A percentile compares a stretch with the other conserved stretches of the same genome.
These are phyloP conservation scores for Acomys russatus DNA, from an alignment of 2,797 vertebrate genomes.

Conservation along the genomic window DNA sequence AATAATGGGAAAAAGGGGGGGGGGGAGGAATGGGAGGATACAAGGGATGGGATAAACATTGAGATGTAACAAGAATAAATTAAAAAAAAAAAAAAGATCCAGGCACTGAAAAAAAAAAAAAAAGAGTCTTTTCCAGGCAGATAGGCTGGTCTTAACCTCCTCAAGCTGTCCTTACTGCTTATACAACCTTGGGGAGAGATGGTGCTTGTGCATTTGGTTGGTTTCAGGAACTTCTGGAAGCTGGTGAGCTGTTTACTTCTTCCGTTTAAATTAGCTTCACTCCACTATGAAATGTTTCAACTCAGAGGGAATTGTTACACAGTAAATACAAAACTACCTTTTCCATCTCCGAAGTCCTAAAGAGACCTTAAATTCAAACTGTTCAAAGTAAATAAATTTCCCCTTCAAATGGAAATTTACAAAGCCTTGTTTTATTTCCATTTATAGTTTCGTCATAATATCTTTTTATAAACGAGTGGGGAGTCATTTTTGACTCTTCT, in stretches of 20 bases:
- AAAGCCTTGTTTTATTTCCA: not conserved
- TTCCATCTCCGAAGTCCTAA: not conserved
- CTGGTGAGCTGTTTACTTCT: not conserved
- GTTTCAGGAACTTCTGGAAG: not conserved
- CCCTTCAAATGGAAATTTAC: not conserved
- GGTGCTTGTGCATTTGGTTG: not conserved
- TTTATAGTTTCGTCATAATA: slow-evolving; percentile 27
- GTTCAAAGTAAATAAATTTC: slow-evolving; percentile 13
- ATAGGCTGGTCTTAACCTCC: not conserved
- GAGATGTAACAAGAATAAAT: too few species aligned
- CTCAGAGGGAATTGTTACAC: not conserved
- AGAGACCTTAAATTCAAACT: slow-evolving; percentile 12
- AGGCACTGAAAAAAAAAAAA: too few species aligned
- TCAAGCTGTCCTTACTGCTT: not conserved
- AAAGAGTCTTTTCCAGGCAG: not conserved
- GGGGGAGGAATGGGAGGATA: too few species aligned
- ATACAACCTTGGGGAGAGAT: not conserved
- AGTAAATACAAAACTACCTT: not conserved
- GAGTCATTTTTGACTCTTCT: slow-evolving; percentile 34
- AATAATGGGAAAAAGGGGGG: too few species aligned
- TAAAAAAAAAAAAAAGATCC: too few species aligned
- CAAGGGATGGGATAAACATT: too few species aligned
- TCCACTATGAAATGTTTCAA: not conserved
- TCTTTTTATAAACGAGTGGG: not conserved
- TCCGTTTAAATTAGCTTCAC: not conserved